These are phyloP conservation scores for Tenrec ecaudatus DNA, from an alignment of 2,113 vertebrate species.

Conservation along the genomic window DNA sequence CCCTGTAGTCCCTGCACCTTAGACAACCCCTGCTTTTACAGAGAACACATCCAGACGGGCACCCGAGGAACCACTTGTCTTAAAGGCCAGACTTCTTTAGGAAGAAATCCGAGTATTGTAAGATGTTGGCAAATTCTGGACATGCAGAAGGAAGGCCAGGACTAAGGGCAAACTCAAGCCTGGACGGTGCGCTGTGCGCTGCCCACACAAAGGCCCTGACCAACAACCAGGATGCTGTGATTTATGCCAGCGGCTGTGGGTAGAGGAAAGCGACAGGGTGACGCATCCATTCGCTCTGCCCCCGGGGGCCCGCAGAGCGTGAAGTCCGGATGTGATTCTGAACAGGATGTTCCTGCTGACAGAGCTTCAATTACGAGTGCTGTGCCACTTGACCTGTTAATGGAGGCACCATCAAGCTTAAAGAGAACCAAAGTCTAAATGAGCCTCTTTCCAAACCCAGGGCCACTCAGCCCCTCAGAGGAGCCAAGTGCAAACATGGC, in stretches of 20 bases:
- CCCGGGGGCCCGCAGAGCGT: conserved; percentile 61
- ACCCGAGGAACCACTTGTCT: conserved; percentile 62
- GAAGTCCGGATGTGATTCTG: conserved; percentile 65
- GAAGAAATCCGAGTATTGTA: neutral
- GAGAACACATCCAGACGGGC: conserved; percentile 83
- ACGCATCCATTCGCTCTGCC: conserved; percentile 50
- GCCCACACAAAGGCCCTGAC: conserved; percentile 8
- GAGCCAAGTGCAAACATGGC: conserved; percentile 58
- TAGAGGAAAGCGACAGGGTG: conserved; percentile 45
- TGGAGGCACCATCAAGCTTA: conserved; percentile 45
- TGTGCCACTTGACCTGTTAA: conserved; percentile 65
- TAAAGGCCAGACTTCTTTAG: conserved; percentile 70
- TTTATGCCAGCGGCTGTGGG: neutral
- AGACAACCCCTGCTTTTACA: conserved; percentile 61
- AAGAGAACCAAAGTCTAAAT: conserved; percentile 43
- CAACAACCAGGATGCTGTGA: conserved; percentile 32
- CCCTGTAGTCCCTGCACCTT: neutral
- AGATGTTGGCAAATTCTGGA: conserved; percentile 11
- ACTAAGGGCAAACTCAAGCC: conserved; percentile 59
- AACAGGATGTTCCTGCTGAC: conserved; percentile 33
- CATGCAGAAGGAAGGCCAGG: conserved; percentile 54
- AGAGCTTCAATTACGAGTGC: neutral
- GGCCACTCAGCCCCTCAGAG: conserved; percentile 7
- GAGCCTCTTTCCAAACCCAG: conserved; percentile 34
- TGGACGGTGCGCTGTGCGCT: neutral